Base-by-base conservation (phyloP, 2,888 invertebrate genomes). In the Diogma glabrata region DNA sequence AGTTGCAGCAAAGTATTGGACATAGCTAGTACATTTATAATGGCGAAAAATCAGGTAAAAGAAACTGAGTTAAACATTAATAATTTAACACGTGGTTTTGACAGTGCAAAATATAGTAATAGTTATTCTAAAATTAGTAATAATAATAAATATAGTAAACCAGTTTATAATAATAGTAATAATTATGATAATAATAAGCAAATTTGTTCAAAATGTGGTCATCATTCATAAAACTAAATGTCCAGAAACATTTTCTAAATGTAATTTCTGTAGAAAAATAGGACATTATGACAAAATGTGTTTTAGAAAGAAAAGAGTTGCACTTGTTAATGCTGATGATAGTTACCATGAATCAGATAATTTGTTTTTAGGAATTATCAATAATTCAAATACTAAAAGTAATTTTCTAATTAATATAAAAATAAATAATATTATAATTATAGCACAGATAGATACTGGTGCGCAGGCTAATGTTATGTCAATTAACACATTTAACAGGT, bases 361-460 rank as follows among this genome's bases (percentile, higher is more conserved):
- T 33, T 12, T 33, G 4, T 33, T 33, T 33, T 6, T 33, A 33
- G 33, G 12, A 33, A 33, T 33, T 33, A 33, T 33, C 7, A 33
- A 33, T 10, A 33, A 33, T 10, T 10, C 7, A 12, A 33, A 33
- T 33, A 6, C n/a, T 12, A 33, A 10, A 10, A 10, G 7, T 33
- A 10, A 33, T 3, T 33, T 33, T 6, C 5, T 33, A 6, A 33
- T 33, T 33, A 22, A 45, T 23, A 19, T 45, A n/a, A 45, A 22
- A 20, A 45, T 22, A 23, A 45, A 45, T 22, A 9, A 23, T 45
- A 20, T 5, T 12, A 22, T 45, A 8, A 10, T 45, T 10, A 45
- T n/a, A 12, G 23, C 45, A 45, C 45, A 45, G 20, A n/a, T 45
- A 12, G 45, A 45, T 45, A 45, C 45, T 12, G 45, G 45, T 9